These are phyloP conservation scores for Crotalus adamanteus DNA, from an alignment of 2,797 vertebrate genomes.

Conservation along the genomic window DNA sequence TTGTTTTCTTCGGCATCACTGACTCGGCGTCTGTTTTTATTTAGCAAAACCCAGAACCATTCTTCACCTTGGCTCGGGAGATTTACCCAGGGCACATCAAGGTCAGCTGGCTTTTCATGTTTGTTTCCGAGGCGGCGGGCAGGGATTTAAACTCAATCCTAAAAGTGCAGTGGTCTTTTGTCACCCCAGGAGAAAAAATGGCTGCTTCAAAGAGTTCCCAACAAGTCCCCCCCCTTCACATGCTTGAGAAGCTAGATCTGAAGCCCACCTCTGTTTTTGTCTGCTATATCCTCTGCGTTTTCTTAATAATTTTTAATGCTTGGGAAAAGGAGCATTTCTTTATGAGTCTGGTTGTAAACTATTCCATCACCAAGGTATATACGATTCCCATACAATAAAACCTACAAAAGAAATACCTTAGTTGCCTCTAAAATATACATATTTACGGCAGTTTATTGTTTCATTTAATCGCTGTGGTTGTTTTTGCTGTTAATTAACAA, in stretches of 20 bases:
- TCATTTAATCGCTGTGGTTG: not conserved
- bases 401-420: not conserved
- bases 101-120: conserved; percentile 66
- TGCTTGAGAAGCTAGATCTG: not conserved
- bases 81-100: conserved; percentile 93
- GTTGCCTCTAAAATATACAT: too few species aligned
- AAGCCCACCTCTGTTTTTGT: not conserved
- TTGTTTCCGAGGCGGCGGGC: not conserved
- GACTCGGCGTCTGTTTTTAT: not conserved
- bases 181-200: not conserved
- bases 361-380: not conserved
- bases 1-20: not conserved
- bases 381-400: not conserved
- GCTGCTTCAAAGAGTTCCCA: not conserved
- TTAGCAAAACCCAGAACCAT: conserved; percentile 90
- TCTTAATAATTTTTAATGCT: not conserved
- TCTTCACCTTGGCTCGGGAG: conserved; percentile 87
- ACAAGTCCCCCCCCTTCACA: not conserved
- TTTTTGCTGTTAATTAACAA: not conserved
- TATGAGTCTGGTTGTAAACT: not conserved
- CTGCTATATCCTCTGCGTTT: not conserved
- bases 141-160: not conserved
- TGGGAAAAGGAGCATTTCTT: not conserved
- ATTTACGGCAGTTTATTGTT: not conserved
- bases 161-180: not conserved